phyloP scores from a whole-genome alignment of 2,888 invertebrate genomes.

The Chelonus formosanus region DNA sequence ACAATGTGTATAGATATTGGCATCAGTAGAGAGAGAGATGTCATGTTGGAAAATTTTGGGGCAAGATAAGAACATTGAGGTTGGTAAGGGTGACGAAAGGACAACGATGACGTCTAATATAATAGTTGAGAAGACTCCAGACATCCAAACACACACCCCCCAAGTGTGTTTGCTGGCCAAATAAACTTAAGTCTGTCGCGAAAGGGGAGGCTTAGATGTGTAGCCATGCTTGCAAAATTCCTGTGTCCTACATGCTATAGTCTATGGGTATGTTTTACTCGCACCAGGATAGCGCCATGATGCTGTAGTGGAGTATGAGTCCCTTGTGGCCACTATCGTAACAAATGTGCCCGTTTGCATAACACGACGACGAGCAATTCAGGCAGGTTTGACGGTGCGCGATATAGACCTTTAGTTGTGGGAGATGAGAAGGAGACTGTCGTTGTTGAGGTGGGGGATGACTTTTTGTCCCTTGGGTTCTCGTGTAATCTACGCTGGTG shows the following conservation, averaged over 20 bases:
- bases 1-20: background rate
- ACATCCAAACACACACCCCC: slow-evolving; percentile 38
- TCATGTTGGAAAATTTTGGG: slow-evolving; percentile 4
- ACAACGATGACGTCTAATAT: slow-evolving; percentile 40
- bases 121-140: slow-evolving; percentile 32
- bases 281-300: slow-evolving; percentile 42
- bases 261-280: slow-evolving; percentile 23
- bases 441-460: slow-evolving; percentile 8
- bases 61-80: slow-evolving; percentile 38
- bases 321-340: slow-evolving; percentile 62
- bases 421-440: slow-evolving; percentile 24
- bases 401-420: slow-evolving; percentile 62
- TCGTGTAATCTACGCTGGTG: slow-evolving; percentile 52
- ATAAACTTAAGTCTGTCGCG: slow-evolving; percentile 37
- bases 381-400: slow-evolving; percentile 65
- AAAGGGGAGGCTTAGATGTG: slow-evolving; percentile 24
- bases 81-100: slow-evolving; percentile 41
- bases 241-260: slow-evolving; percentile 1
- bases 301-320: slow-evolving; percentile 56
- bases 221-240: slow-evolving; percentile 16
- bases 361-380: slow-evolving; percentile 66
- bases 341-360: slow-evolving; percentile 65
- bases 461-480: slow-evolving; percentile 43
- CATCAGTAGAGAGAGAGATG: background rate
- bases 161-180: slow-evolving; percentile 35